phyloP scores from a whole-genome alignment of 2,113 vertebrate species.

The Scartelaos histophorus region DNA sequence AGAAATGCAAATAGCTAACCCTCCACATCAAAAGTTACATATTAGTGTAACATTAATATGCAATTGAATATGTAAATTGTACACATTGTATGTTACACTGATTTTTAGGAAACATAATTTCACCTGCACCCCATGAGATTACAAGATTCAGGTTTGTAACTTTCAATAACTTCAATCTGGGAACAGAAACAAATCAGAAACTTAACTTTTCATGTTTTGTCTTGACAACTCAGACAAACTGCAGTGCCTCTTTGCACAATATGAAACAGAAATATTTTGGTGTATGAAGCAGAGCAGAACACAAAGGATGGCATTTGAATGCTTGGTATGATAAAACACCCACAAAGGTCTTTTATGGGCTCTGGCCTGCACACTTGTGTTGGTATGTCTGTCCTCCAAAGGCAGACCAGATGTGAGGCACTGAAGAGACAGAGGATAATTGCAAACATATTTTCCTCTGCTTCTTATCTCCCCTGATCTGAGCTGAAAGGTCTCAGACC shows the following conservation, averaged over 20 bases:
- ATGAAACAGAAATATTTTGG: background rate
- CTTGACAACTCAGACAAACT: background rate
- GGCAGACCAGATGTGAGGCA: slow-evolving; percentile 82
- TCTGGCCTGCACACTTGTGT: slow-evolving; percentile 70
- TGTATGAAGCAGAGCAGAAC: background rate
- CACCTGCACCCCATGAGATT: no score
- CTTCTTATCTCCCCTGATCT: slow-evolving; percentile 81
- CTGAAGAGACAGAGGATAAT: slow-evolving; percentile 73
- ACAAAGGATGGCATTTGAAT: slow-evolving; percentile 21
- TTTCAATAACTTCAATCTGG: no score
- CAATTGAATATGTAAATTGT: no score
- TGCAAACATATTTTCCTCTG: slow-evolving; percentile 79
- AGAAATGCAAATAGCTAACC: no score
- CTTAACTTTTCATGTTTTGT: background rate
- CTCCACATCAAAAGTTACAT: no score
- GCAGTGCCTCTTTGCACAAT: background rate
- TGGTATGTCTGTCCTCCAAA: slow-evolving; percentile 72
- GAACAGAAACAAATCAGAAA: no score
- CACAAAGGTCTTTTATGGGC: slow-evolving; percentile 14
- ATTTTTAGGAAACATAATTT: background rate
- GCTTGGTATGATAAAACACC: slow-evolving; percentile 30
- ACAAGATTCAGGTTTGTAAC: no score
- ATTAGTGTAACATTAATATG: no score
- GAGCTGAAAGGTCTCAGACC: slow-evolving; percentile 38
- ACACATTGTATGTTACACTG: background rate